These are phyloP conservation scores for Zelostemma sp. DNA, from an alignment of 1,140 invertebrate genomes.

Conservation along the genomic window DNA sequence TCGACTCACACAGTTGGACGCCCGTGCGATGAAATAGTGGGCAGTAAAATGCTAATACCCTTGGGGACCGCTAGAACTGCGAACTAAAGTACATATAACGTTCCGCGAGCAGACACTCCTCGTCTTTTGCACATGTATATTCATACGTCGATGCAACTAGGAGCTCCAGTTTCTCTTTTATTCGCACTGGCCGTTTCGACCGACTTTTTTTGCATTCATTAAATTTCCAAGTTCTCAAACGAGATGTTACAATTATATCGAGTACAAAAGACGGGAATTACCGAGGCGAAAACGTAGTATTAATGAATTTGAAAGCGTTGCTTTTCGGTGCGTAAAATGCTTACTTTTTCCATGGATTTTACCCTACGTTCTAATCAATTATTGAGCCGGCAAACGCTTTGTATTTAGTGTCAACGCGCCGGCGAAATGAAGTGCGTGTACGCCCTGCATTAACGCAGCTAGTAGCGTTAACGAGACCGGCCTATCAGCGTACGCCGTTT, in stretches of 20 bases:
- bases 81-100: slow-evolving; percentile 27
- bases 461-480: slow-evolving; percentile 20
- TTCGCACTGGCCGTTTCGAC: too few relatives aligned
- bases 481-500: slow-evolving; percentile 21
- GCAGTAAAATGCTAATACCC: slow-evolving; percentile 43
- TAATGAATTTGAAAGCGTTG: too few relatives aligned
- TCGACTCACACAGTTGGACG: slow-evolving; percentile 2
- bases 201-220: too few relatives aligned
- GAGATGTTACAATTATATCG: too few relatives aligned
- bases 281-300: too few relatives aligned
- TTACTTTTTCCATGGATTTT: too few relatives aligned
- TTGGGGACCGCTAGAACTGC: slow-evolving; percentile 19
- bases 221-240: too few relatives aligned
- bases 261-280: too few relatives aligned
- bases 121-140: slow-evolving; percentile 32
- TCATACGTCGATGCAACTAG: slow-evolving; percentile 15
- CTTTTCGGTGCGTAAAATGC: too few relatives aligned
- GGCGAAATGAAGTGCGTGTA: slow-evolving; percentile 3
- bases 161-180: too few relatives aligned
- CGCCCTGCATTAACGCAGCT: slow-evolving; percentile 18
- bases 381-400: neutral
- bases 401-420: slow-evolving; percentile 5
- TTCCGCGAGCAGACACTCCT: slow-evolving; percentile 9
- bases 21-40: slow-evolving; percentile 1
- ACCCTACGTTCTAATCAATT: too few relatives aligned